Evolutionary conservation across 2,888 invertebrate species (phyloP).

Genomic region (Pyrrhia umbra): DNA sequence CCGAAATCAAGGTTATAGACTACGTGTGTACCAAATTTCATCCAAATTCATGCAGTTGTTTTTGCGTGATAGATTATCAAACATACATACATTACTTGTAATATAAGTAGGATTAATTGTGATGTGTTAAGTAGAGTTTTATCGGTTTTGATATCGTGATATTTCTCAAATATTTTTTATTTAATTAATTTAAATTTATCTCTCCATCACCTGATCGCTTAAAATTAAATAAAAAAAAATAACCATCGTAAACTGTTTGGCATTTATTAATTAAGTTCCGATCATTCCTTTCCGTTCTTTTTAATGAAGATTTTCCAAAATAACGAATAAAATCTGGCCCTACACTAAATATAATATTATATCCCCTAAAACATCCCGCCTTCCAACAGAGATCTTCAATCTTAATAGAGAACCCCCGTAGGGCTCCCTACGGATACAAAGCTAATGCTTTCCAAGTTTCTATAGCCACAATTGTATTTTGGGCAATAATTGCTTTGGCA

Average conservation of each 20-base stretch:
- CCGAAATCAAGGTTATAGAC: too few relatives aligned
- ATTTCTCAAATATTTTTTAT: too few relatives aligned
- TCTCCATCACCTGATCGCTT: not conserved
- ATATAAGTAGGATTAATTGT: too few relatives aligned
- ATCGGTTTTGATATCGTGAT: not conserved
- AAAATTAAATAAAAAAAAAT: too few relatives aligned
- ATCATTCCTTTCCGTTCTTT: not conserved
- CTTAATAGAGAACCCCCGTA: conserved; percentile 23
- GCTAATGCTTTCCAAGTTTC: conserved; percentile 2
- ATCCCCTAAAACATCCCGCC: conserved; percentile 5
- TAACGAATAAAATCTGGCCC: not conserved
- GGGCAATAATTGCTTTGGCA: not conserved
- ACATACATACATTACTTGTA: too few relatives aligned
- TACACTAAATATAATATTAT: not conserved
- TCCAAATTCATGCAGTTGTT: too few relatives aligned
- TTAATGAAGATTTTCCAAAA: not conserved
- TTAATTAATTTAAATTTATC: not conserved
- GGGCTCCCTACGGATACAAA: conserved; percentile 14
- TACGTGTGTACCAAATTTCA: too few relatives aligned
- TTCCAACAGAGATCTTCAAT: conserved; percentile 15
- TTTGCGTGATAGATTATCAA: too few relatives aligned
- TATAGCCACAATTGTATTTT: not conserved
- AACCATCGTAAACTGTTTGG: too few relatives aligned
- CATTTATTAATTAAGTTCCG: too few relatives aligned
- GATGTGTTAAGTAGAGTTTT: too few relatives aligned